These are phyloP conservation scores for Columba guinea DNA, from an alignment of 2,797 vertebrate species.

Conservation along the genomic window DNA sequence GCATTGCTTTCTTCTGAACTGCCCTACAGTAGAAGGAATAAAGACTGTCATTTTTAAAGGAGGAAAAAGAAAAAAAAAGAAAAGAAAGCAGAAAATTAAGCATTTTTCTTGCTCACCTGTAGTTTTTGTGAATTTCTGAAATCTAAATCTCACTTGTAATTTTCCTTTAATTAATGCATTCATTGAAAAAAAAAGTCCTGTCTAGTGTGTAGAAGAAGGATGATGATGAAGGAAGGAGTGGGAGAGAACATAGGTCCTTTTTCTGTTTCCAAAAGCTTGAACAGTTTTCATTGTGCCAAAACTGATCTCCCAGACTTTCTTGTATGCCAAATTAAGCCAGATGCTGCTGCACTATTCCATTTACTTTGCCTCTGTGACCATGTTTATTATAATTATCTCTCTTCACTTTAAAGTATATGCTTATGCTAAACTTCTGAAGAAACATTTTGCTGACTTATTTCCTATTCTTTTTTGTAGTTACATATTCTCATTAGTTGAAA, in stretches of 20 bases:
- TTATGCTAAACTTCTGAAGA: not conserved
- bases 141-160: not conserved
- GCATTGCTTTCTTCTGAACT: not conserved
- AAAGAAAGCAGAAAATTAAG: not conserved
- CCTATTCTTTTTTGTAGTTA: not conserved
- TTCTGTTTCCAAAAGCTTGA: not conserved
- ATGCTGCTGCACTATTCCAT: not conserved
- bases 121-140: not conserved
- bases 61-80: not conserved
- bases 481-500: not conserved
- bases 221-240: not conserved
- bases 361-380: not conserved
- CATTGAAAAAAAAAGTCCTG: not conserved
- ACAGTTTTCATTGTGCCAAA: not conserved
- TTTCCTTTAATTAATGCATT: not conserved
- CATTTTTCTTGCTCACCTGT: fast-evolving
- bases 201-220: not conserved
- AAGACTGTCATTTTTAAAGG: not conserved
- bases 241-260: not conserved
- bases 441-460: not conserved
- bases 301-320: not conserved
- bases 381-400: not conserved
- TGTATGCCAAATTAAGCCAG: not conserved
- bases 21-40: not conserved
- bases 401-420: not conserved